phyloP scores from a whole-genome alignment of 2,888 invertebrate species.

The Apamea monoglypha region DNA sequence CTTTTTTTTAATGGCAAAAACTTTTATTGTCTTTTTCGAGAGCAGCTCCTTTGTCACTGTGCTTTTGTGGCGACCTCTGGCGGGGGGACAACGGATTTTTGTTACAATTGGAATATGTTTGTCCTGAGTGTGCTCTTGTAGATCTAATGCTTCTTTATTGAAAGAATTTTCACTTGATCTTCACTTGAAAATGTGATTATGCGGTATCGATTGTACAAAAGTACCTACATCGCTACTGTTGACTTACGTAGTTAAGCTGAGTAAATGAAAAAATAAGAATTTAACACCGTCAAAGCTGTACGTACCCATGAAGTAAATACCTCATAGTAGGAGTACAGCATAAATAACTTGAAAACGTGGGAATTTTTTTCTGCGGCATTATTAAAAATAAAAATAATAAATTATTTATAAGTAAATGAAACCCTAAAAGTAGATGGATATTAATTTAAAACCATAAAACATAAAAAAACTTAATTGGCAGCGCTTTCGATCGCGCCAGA shows the following conservation, averaged over 20 bases:
- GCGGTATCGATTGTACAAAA: neutral
- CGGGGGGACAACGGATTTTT: conserved; percentile 48
- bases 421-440: neutral
- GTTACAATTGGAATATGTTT: conserved; percentile 64
- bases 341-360: neutral
- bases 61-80: conserved; percentile 62
- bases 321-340: neutral
- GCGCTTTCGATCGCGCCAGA: neutral
- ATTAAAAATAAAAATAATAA: neutral
- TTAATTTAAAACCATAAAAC: neutral
- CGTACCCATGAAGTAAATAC: neutral
- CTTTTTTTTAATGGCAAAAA: conserved; percentile 72
- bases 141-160: conserved; percentile 11
- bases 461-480: neutral
- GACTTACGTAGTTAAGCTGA: neutral
- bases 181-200: neutral
- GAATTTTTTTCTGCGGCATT: neutral
- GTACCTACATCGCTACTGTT: neutral
- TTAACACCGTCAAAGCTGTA: neutral
- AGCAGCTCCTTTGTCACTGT: conserved; percentile 58
- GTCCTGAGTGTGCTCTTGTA: neutral
- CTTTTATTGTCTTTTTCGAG: conserved; percentile 74
- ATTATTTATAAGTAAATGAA: neutral
- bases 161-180: neutral
- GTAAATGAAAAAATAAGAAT: neutral